Evolutionary conservation across 1,140 invertebrate genomes (phyloP), one percentile per base, ranked within the genome.

Genomic region (Brachionus calyciflorus): DNA sequence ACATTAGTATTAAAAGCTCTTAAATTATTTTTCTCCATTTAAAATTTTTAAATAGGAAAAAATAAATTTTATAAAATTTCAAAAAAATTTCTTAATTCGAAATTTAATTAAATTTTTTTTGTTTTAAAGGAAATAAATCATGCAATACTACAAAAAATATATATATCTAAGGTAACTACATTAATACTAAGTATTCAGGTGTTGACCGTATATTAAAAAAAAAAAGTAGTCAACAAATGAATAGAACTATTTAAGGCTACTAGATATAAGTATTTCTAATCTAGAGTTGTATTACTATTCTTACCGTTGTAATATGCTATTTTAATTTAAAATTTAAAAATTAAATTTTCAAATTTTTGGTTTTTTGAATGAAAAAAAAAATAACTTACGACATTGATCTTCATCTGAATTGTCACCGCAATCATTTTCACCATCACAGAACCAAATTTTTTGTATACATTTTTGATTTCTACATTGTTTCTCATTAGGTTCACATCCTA

Each of bases 391-490:
- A 24, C 73, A 76, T 30, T 41, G 24, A 17, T 55, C 49, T 53
- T 77, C 76, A 53, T 77, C 76, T 7, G 76, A 77, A 65, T 51
- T 49, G 17, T 77, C 76, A 41, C 40, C 40, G 46, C 76, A 77
- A n/a, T 77, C 76, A n/a, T 77, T 77, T 48, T 77, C 53, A 30
- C 76, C 76, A 68, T 77, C 76, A 77, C 76, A 77, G n/a, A 19
- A 60, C 53, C 53, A 77, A 17, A 60, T 48, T n/a, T 79, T 82
- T 0, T 93, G 93, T 37, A 98, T 93, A 81, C 95, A 98, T 81
- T 94, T 95, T 51, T 92, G 91, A 81, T 96, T 97, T 26, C 84
- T 88, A 82, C 95, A 98, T 14, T 89, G 89, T 86, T 96, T 96
- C 83, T 98, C 94, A 0, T 92, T 94, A 82, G 97, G 94, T 0